phyloP scores from a whole-genome alignment of 2,113 vertebrate genomes.

The Dasyornis broadbenti region DNA sequence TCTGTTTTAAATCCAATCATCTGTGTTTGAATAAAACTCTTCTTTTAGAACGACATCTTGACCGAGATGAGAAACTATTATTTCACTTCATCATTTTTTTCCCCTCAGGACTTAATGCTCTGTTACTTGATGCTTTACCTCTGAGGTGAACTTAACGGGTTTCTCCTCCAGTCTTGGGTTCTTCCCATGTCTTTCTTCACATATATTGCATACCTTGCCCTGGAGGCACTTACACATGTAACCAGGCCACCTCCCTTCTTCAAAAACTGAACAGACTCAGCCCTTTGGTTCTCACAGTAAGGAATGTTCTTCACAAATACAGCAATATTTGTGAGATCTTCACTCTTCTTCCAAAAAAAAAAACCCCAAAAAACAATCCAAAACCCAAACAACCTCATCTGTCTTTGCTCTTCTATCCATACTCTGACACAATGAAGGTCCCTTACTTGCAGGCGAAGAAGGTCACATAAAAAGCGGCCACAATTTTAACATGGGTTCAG shows the following conservation, averaged over 20 bases:
- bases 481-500: background rate
- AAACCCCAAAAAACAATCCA: too few relatives aligned
- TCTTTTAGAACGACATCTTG: background rate
- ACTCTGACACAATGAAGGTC: background rate
- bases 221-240: background rate
- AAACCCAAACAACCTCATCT: background rate
- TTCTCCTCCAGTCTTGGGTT: background rate
- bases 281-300: background rate
- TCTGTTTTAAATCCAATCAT: background rate
- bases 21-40: background rate
- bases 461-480: background rate
- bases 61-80: background rate
- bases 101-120: background rate
- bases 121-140: background rate
- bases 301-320: background rate
- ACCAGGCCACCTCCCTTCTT: background rate
- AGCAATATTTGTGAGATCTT: background rate
- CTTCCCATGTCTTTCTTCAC: background rate
- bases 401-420: background rate
- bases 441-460: background rate
- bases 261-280: background rate
- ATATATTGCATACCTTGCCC: background rate
- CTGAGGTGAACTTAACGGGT: background rate
- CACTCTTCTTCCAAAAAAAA: background rate
- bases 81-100: background rate